Evolutionary conservation across 2,797 vertebrate genomes (phyloP).

Genomic region (Carapus acus): DNA sequence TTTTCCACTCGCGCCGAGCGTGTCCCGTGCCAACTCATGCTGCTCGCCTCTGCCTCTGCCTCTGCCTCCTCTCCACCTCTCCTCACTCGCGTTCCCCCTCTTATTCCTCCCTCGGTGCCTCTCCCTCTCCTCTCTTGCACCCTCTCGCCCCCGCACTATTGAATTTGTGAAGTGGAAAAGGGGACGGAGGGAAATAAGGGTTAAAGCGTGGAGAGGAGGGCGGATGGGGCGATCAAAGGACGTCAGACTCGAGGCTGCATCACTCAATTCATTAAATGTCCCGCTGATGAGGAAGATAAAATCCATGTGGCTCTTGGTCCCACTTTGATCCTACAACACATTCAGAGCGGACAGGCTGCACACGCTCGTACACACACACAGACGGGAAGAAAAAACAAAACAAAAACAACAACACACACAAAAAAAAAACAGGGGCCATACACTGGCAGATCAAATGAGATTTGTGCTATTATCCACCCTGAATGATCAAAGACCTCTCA

Average conservation of each 20-base stretch:
- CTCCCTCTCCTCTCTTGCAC: conserved; percentile 16
- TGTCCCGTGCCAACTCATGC: conserved; percentile 44
- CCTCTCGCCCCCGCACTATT: not conserved
- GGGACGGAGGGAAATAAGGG: not conserved
- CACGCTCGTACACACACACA: conserved; percentile 20
- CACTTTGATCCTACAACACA: conserved; percentile 37
- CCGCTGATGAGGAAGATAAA: conserved; percentile 30
- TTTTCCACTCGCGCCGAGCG: conserved; percentile 26
- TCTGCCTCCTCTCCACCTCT: conserved; percentile 23
- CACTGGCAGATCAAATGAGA: conserved; percentile 30
- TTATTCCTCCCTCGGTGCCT: not conserved
- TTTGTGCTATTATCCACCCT: conserved; percentile 11
- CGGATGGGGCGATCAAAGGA: conserved; percentile 29
- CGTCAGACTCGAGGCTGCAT: not conserved
- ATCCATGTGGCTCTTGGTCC: conserved; percentile 8
- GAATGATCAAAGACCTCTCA: conserved; percentile 35
- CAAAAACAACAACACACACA: not conserved
- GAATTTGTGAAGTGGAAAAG: conserved; percentile 1
- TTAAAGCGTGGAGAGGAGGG: not conserved
- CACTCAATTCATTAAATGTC: conserved; percentile 37
- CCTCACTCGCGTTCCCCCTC: conserved; percentile 3
- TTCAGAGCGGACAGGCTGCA: conserved; percentile 3
- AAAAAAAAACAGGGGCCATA: not conserved
- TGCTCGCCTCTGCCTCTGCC: conserved; percentile 36
- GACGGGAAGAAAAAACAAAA: conserved; percentile 2